Evolutionary conservation across 1,140 invertebrate species (phyloP).

Genomic region (Drosophila mayri): DNA sequence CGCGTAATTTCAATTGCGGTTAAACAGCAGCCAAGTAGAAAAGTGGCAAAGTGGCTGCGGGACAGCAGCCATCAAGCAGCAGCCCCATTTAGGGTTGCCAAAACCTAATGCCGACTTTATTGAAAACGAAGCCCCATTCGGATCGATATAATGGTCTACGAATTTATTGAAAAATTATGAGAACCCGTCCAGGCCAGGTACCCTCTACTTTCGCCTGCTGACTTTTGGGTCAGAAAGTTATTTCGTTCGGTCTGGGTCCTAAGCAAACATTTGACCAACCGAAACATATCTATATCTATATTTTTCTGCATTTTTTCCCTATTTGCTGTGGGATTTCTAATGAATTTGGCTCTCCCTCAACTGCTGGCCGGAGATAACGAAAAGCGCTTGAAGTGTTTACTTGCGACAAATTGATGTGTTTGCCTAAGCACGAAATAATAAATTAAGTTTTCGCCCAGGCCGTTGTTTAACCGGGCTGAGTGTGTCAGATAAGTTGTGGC

Average conservation of each 20-base stretch:
- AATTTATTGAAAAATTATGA: constrained; percentile 81
- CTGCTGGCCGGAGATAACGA: constrained; percentile 74
- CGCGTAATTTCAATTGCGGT: constrained; percentile 83
- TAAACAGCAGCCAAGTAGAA: constrained; percentile 82
- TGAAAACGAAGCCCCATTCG: constrained; percentile 64
- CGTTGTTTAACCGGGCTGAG: constrained; percentile 21
- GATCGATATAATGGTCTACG: constrained; percentile 52
- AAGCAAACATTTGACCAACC: constrained; percentile 73
- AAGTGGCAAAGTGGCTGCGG: constrained; percentile 65
- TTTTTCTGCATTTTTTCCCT: constrained; percentile 57
- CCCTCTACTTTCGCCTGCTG: background rate
- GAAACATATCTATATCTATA: constrained; percentile 45
- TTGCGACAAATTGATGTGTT: constrained; percentile 82
- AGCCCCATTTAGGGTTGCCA: constrained; percentile 46
- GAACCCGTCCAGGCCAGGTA: constrained; percentile 29
- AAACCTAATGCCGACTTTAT: constrained; percentile 68
- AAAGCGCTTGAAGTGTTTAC: constrained; percentile 80
- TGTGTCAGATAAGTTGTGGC: constrained; percentile 35
- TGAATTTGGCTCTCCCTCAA: constrained; percentile 58
- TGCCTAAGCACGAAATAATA: constrained; percentile 77
- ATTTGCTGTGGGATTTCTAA: constrained; percentile 79
- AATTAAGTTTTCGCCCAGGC: constrained; percentile 62
- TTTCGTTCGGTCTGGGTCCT: constrained; percentile 47
- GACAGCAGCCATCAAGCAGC: constrained; percentile 24
- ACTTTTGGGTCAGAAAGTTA: constrained; percentile 50